Conservation (phyloP, 2,113 vertebrate genomes). For the Ramphastos sulfuratus region DNA sequence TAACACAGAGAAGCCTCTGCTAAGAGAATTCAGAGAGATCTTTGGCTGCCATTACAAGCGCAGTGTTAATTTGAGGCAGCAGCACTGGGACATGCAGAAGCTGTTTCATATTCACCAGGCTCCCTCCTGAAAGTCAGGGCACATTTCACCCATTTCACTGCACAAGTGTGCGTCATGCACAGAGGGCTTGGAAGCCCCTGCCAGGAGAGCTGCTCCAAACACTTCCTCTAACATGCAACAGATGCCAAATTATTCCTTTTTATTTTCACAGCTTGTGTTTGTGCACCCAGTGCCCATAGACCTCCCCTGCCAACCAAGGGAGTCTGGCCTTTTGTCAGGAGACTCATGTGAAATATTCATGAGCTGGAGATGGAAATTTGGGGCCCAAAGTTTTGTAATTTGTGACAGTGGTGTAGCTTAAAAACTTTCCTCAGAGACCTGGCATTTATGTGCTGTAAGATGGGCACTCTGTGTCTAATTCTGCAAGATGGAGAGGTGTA, state of each 20-base stretch:
- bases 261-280: constrained; percentile 67
- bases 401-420: neutral
- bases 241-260: constrained; percentile 61
- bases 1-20: neutral
- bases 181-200: constrained; percentile 7
- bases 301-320: constrained; percentile 43
- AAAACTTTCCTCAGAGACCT: neutral
- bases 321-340: constrained; percentile 49
- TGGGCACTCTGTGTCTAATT: neutral
- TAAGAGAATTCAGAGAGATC: neutral
- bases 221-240: constrained; percentile 34
- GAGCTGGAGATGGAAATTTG: neutral
- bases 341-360: constrained; percentile 49
- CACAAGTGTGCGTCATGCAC: constrained; percentile 19
- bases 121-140: constrained; percentile 14
- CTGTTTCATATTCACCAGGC: constrained; percentile 38
- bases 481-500: neutral
- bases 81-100: neutral
- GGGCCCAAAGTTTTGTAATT: neutral
- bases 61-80: neutral
- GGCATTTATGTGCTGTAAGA: neutral
- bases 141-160: constrained; percentile 14
- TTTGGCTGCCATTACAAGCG: neutral
- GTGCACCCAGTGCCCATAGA: constrained; percentile 26
- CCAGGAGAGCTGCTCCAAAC: constrained; percentile 34